phyloP scores from a whole-genome alignment of 2,113 vertebrate genomes.

The Dasyurus viverrinus region DNA sequence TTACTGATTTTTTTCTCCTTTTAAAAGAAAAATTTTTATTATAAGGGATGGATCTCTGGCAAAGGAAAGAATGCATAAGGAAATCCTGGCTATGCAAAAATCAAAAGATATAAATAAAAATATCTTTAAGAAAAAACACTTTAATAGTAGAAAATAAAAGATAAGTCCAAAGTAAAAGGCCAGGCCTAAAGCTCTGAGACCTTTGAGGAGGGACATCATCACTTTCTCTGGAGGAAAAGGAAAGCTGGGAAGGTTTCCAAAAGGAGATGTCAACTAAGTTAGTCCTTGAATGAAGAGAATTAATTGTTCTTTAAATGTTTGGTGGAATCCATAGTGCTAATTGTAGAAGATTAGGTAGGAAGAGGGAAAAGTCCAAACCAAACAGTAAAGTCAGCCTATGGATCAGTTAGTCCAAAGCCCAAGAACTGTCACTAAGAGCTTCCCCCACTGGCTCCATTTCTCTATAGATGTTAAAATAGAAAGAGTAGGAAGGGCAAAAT shows the following conservation, averaged over 20 bases:
- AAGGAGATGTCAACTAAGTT: background rate
- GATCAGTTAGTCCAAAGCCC: background rate
- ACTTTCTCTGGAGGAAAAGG: background rate
- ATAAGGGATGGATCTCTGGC: background rate
- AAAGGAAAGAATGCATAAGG: background rate
- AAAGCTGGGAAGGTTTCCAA: background rate
- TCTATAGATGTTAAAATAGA: slow-evolving; percentile 9
- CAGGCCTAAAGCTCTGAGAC: background rate
- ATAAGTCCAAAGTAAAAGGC: background rate
- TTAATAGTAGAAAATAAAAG: background rate
- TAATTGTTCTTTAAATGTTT: no score
- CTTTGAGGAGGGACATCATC: background rate
- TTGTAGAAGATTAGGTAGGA: background rate
- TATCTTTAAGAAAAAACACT: background rate
- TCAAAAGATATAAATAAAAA: background rate
- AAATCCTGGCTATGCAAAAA: background rate
- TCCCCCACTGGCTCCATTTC: background rate
- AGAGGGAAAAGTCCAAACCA: background rate
- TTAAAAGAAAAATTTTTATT: background rate
- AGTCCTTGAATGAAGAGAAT: background rate
- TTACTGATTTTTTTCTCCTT: background rate
- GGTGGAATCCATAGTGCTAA: no score
- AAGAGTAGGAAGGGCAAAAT: background rate
- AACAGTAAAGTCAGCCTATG: background rate
- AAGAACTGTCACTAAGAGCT: background rate